Evolutionary conservation across 2,888 invertebrate species (phyloP).

Genomic region (Coelogynopora nodosa): DNA sequence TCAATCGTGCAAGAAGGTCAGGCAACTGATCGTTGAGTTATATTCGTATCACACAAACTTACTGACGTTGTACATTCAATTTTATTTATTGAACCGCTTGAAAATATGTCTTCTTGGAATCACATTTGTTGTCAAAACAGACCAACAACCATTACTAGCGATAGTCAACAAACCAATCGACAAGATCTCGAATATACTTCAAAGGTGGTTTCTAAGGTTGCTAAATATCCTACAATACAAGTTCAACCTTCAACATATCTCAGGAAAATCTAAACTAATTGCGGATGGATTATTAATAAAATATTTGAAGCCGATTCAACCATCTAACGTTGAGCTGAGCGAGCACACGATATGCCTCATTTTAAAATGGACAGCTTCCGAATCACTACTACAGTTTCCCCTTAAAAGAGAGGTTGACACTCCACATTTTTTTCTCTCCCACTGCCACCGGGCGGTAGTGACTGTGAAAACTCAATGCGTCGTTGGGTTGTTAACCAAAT

Average conservation of each 20-base stretch:
- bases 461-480: no score
- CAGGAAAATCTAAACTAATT: conserved; percentile 6
- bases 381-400: no score
- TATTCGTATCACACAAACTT: conserved; percentile 17
- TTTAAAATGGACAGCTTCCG: no score
- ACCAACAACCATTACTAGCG: neutral
- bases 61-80: neutral
- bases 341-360: neutral
- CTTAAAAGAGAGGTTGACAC: no score
- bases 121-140: neutral
- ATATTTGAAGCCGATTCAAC: neutral
- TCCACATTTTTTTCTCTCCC: no score
- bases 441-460: no score
- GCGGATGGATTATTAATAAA: neutral
- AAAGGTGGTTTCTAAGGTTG: neutral
- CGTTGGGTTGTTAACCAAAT: no score
- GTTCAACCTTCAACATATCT: neutral
- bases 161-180: conserved; percentile 11
- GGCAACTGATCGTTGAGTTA: no score
- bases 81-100: no score
- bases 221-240: conserved; percentile 8
- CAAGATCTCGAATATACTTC: neutral
- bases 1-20: no score
- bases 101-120: no score
- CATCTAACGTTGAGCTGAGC: neutral